phyloP scores from a whole-genome alignment of 2,797 vertebrate species.

The Xyrichtys novacula region DNA sequence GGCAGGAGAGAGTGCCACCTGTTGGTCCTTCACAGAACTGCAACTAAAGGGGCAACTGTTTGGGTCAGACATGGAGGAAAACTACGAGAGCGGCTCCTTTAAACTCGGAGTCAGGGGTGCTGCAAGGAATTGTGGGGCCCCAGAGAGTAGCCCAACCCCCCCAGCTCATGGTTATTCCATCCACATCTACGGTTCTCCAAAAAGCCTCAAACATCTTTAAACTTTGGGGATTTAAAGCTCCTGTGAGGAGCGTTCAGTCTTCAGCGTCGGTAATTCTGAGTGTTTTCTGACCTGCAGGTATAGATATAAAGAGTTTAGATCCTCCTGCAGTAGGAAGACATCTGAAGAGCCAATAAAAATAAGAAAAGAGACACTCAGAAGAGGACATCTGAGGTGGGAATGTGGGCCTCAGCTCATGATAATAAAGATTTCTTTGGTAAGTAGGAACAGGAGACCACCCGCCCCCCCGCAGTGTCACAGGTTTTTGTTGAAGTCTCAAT shows the following conservation, averaged over 20 bases:
- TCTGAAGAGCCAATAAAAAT: not conserved
- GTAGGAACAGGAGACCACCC: constrained; percentile 15
- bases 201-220: no score
- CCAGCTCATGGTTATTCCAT: no score
- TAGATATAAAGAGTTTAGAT: not conserved
- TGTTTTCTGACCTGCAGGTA: not conserved
- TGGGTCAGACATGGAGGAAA: no score
- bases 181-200: no score
- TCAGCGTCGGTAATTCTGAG: no score
- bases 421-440: constrained; percentile 16
- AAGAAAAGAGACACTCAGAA: constrained; percentile 5
- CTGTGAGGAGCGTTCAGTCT: no score
- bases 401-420: constrained; percentile 10
- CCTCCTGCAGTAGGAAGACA: not conserved
- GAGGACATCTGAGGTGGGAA: constrained; percentile 1
- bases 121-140: no score
- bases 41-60: constrained; percentile 28
- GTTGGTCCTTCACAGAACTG: constrained; percentile 51
- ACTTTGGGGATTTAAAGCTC: no score
- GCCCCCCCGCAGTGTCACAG: constrained; percentile 37
- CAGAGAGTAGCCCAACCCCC: no score
- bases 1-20: constrained; percentile 66
- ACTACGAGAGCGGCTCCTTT: no score
- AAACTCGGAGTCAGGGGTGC: no score
- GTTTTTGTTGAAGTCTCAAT: constrained; percentile 43